Evolutionary conservation across 2,888 invertebrate genomes (phyloP), one percentile per base, ranked within the genome.

Genomic region (Myathropa florea): DNA sequence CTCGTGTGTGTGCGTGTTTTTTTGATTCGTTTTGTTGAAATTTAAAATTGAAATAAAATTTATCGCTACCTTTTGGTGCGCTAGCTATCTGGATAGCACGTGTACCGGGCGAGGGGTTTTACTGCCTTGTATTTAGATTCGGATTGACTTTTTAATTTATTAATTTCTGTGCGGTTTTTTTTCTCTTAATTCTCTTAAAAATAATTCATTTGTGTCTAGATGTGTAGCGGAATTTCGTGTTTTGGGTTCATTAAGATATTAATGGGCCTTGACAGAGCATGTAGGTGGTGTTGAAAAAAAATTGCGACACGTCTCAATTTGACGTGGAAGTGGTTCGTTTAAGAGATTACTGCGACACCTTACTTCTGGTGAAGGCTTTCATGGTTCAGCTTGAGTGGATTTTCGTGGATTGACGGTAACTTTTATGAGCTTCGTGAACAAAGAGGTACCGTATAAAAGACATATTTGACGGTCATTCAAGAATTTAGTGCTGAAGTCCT

Each of bases 21-120:
- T 28, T 7, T 77, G 59, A 23, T 46, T 61, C 64, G 61, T 30
- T 59, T 65, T 46, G 71, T 77, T 36, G 7, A 61, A 81, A 61
- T 82, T 77, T 63, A 68, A 81, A 53, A 68, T 78, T 63, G 77
- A 78, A 64, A 75, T 73, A 10, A 73, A 85, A 85, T 82, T 78
- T 85, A 81, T 78, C 60, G 53, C 39, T 63, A 63, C 46, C 76
- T 76, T 77, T 76, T 76, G 72, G 76, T 68, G 71, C 59, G 18
- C 59, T 18, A 59, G 33, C 26, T 6, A 70, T 59, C 23, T 71
- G 14, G 9, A 26, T n/a, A 71, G 59, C 71, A 64, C 79, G 71
- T 72, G 79, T 71, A 53, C 23, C 21, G 28, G 60, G 6, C n/a
- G 46, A 46, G 46, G 36, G 23, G 39, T 78, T 55, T 61, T 57